phyloP scores from a whole-genome alignment of 2,113 vertebrate genomes.

The Pteronura brasiliensis region DNA sequence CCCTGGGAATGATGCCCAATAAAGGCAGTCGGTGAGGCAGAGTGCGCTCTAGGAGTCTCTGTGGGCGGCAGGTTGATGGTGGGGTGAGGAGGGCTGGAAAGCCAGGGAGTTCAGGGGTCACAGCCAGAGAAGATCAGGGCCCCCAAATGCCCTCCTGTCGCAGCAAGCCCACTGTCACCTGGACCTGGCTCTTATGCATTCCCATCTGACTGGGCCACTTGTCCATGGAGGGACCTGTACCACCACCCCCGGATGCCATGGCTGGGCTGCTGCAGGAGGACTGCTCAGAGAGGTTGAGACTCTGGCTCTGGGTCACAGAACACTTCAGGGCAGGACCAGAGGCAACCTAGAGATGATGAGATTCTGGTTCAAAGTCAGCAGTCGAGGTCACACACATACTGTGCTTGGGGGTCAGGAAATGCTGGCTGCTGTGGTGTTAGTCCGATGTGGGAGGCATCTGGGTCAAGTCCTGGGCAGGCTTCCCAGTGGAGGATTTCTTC shows the following conservation, averaged over 20 bases:
- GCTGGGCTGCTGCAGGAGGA: not conserved
- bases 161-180: not conserved
- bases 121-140: fast-evolving
- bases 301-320: not conserved
- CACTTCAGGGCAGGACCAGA: not conserved
- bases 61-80: not conserved
- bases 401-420: not conserved
- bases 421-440: not conserved
- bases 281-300: not conserved
- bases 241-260: not conserved
- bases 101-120: fast-evolving
- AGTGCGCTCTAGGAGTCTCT: not conserved
- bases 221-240: not conserved
- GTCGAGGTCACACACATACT: not conserved
- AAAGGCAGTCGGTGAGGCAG: constrained; percentile 11
- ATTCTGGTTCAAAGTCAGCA: not conserved
- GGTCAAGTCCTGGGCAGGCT: not conserved
- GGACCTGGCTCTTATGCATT: not conserved
- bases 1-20: constrained; percentile 25
- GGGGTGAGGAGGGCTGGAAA: not conserved
- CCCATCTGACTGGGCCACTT: not conserved
- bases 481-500: not conserved
- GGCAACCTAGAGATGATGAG: not conserved
- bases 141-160: fast-evolving
- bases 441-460: not conserved